phyloP scores from a whole-genome alignment of 2,113 vertebrate genomes.

The Coregonus clupeaformis region DNA sequence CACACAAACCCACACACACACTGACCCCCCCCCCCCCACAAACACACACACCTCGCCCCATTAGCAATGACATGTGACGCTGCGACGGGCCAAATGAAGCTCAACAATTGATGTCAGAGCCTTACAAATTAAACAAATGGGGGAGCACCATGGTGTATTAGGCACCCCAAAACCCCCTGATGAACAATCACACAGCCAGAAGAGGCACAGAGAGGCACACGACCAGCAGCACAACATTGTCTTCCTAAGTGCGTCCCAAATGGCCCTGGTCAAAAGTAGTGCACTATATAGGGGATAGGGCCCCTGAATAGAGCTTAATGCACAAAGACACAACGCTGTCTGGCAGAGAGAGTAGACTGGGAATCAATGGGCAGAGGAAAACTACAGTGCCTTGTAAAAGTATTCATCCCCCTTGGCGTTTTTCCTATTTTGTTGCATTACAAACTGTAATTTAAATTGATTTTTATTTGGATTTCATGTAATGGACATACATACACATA shows the following conservation, averaged over 20 bases:
- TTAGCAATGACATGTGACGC: conserved; percentile 78
- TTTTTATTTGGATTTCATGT: too few relatives aligned
- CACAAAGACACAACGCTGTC: conserved; percentile 19
- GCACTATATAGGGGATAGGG: too few relatives aligned
- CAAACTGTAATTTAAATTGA: too few relatives aligned
- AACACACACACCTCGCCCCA: conserved; percentile 69
- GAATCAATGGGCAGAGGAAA: conserved; percentile 55
- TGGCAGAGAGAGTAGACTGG: not conserved
- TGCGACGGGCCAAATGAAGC: conserved; percentile 78
- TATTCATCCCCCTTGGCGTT: too few relatives aligned
- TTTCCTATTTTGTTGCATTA: too few relatives aligned
- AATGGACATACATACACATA: too few relatives aligned
- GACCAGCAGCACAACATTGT: conserved; percentile 65
- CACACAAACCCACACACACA: conserved; percentile 27
- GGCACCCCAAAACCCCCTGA: conserved; percentile 73
- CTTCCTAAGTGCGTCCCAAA: conserved; percentile 6
- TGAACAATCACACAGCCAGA: conserved; percentile 63
- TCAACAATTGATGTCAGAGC: conserved; percentile 82
- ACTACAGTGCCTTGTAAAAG: too few relatives aligned
- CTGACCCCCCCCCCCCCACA: conserved; percentile 14
- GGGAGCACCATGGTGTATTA: conserved; percentile 77
- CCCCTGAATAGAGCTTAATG: conserved; percentile 42
- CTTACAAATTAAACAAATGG: conserved; percentile 83
- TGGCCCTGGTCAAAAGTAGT: too few relatives aligned
- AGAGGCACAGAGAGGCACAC: conserved; percentile 35